phyloP scores from a whole-genome alignment of 2,113 vertebrate species.

The Elephas maximus region DNA sequence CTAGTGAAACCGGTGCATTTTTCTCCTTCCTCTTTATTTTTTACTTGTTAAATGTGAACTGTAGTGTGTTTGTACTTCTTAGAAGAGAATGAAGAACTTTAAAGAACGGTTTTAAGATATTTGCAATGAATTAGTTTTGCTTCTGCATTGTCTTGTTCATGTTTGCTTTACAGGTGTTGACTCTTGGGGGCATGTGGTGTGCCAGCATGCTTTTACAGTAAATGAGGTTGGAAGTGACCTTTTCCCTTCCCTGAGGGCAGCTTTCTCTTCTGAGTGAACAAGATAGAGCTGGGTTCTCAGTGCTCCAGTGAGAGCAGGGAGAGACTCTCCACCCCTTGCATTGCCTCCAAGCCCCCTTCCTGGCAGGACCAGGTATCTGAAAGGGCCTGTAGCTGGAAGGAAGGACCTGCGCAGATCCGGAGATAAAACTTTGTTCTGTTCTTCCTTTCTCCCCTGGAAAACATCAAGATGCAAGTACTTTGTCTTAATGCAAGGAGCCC shows the following conservation, averaged over 20 bases:
- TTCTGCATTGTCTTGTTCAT: accelerated
- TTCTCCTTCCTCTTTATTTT: constrained; percentile 56
- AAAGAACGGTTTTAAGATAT: constrained; percentile 44
- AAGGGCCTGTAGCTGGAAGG: background rate
- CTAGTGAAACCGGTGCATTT: constrained; percentile 30
- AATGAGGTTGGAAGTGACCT: background rate
- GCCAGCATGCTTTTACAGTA: background rate
- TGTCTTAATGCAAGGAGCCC: background rate
- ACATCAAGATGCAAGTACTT: background rate
- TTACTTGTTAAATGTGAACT: constrained; percentile 37
- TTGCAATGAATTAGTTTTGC: constrained; percentile 70
- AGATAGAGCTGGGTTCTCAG: background rate
- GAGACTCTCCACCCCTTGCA: accelerated
- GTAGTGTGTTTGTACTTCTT: constrained; percentile 22
- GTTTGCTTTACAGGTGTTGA: accelerated
- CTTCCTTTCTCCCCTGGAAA: background rate
- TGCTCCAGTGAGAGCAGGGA: background rate
- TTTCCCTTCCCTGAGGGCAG: background rate
- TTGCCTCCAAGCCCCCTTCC: background rate
- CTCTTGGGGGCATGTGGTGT: background rate
- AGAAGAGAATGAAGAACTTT: constrained; percentile 33
- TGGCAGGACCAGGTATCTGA: background rate
- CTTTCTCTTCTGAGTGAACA: background rate
- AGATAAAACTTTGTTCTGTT: background rate
- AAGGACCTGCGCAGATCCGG: background rate